Percentiles rank a stretch among this genome's conserved stretches.
Conservation (phyloP, 2,888 invertebrate species). For the Diplazon laetatorius region DNA sequence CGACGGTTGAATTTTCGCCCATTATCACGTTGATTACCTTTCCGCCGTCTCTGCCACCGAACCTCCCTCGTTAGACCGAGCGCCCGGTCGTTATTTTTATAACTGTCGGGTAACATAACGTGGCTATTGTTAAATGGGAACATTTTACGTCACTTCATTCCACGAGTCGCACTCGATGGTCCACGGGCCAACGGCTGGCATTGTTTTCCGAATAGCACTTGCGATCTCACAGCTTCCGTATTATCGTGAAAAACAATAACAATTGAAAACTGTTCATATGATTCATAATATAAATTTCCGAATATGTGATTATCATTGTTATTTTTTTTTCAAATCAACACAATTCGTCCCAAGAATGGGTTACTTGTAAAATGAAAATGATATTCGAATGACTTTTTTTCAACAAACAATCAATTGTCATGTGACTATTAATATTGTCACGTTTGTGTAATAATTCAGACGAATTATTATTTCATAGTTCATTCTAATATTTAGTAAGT, state of each 20-base stretch:
- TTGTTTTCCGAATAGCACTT: slow-evolving; percentile 5
- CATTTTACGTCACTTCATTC: neutral
- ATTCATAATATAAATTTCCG: neutral
- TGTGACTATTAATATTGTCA: no score
- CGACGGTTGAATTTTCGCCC: slow-evolving; percentile 40
- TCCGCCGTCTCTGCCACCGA: slow-evolving; percentile 59
- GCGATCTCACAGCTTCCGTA: neutral
- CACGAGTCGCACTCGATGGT: slow-evolving; percentile 7
- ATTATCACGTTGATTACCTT: slow-evolving; percentile 64
- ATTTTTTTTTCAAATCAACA: no score
- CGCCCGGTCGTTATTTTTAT: slow-evolving; percentile 16
- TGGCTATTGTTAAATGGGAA: slow-evolving; percentile 27
- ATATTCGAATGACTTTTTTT: no score
- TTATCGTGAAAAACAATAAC: neutral
- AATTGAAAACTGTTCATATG: neutral
- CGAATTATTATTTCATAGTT: no score
- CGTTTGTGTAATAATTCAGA: no score
- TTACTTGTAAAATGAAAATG: no score
- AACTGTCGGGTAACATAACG: slow-evolving; percentile 40
- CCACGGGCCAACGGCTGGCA: slow-evolving; percentile 3
- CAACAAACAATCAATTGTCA: no score
- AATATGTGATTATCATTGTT: no score
- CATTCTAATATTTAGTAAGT: no score
- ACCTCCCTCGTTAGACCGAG: slow-evolving; percentile 15
- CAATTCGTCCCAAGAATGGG: neutral